Percentiles rank a stretch among this genome's conserved stretches.
phyloP scores from a whole-genome alignment of 2,888 invertebrate species.

The Acrobasis suavella region DNA sequence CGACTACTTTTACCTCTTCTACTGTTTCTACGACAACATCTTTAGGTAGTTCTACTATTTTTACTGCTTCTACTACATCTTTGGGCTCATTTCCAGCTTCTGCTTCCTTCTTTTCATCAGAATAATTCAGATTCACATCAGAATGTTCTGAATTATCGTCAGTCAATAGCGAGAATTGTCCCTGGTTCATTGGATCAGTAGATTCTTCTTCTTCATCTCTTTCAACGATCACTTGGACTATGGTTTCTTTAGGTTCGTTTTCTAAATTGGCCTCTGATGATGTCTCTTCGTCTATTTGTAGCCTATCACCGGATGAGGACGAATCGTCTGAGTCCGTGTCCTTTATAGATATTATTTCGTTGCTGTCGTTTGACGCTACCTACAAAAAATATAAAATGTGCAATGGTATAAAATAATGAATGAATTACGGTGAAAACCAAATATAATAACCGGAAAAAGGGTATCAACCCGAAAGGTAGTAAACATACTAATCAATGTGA shows the following conservation, averaged over 20 bases:
- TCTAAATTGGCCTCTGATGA: conserved; percentile 29
- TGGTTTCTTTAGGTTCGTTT: conserved; percentile 23
- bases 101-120: conserved; percentile 46
- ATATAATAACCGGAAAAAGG: too few species aligned
- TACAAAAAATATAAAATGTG: conserved; percentile 31
- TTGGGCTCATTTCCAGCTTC: neutral
- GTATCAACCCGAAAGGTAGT: too few species aligned
- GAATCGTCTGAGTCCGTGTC: conserved; percentile 53
- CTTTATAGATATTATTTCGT: conserved; percentile 57
- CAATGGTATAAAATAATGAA: too few species aligned
- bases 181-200: conserved; percentile 54
- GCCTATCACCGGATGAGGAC: conserved; percentile 32
- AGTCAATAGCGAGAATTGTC: conserved; percentile 61
- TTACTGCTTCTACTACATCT: neutral
- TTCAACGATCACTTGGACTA: conserved; percentile 24
- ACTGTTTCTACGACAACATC: neutral
- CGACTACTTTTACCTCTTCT: conserved; percentile 3
- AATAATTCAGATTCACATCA: conserved; percentile 56
- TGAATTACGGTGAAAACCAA: too few species aligned
- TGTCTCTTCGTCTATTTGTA: conserved; percentile 43
- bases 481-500: too few species aligned
- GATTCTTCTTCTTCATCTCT: conserved; percentile 24
- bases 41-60: conserved; percentile 2
- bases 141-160: conserved; percentile 69
- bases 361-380: conserved; percentile 38